Percentiles rank a stretch among this genome's conserved stretches.
These are phyloP conservation scores for Notamacropus eugenii DNA, from an alignment of 2,797 vertebrate species.

Conservation along the genomic window DNA sequence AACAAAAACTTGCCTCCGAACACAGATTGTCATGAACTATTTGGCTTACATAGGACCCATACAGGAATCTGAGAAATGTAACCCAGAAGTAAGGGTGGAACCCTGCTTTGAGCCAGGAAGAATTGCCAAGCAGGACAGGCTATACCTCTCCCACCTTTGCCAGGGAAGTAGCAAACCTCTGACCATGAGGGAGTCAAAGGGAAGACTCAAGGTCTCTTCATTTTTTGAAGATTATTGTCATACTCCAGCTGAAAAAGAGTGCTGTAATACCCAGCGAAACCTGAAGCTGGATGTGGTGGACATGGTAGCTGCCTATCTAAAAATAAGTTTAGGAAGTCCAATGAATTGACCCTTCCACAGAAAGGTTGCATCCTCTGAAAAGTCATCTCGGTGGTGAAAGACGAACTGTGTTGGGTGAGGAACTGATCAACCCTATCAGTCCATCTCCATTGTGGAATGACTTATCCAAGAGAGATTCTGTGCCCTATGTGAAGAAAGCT, in stretches of 20 bases:
- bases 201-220: background rate
- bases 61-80: background rate
- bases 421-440: background rate
- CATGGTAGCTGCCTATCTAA: background rate
- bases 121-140: background rate
- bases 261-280: background rate
- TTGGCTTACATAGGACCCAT: background rate
- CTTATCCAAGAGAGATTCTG: background rate
- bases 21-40: background rate
- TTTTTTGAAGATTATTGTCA: background rate
- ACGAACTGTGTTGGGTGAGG: accelerated
- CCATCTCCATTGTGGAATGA: background rate
- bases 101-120: background rate
- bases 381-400: background rate
- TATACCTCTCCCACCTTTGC: background rate
- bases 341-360: background rate
- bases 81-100: background rate
- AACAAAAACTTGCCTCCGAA: background rate
- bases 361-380: background rate
- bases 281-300: background rate
- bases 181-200: background rate
- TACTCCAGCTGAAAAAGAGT: background rate
- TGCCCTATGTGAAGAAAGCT: background rate
- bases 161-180: background rate
- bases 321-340: background rate